phyloP scores from a whole-genome alignment of 2,888 invertebrate species.

The Teinopalpus imperialis region DNA sequence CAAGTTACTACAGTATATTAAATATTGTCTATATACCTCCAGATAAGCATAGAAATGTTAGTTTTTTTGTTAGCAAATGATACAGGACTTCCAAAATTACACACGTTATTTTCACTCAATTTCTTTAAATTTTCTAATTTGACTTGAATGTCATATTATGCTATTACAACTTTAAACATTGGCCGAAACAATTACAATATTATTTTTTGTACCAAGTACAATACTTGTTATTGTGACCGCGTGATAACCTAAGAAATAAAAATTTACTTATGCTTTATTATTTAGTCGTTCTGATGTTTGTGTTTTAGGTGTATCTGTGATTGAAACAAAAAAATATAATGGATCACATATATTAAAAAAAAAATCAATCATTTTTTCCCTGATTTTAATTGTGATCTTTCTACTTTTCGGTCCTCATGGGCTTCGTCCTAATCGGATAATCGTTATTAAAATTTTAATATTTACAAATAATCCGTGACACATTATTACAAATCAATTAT shows the following conservation, averaged over 20 bases:
- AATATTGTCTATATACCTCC: too few relatives aligned
- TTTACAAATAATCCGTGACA: conserved; percentile 42
- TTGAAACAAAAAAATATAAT: conserved; percentile 10
- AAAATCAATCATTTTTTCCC: too few relatives aligned
- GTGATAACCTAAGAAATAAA: conserved; percentile 16
- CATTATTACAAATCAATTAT: conserved; percentile 55
- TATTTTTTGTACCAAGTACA: background rate
- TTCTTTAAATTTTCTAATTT: conserved; percentile 2
- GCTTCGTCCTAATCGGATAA: conserved; percentile 1
- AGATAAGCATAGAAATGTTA: too few relatives aligned
- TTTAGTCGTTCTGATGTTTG: background rate
- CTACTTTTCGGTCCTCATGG: too few relatives aligned
- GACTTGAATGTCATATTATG: background rate
- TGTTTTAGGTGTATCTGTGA: conserved; percentile 1
- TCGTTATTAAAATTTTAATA: conserved; percentile 33
- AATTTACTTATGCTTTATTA: conserved; percentile 13
- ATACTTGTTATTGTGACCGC: conserved; percentile 18
- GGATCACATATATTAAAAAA: conserved; percentile 1
- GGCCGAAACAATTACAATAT: conserved; percentile 1
- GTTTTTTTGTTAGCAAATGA: too few relatives aligned
- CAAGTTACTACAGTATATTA: too few relatives aligned
- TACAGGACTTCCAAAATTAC: too few relatives aligned
- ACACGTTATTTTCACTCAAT: too few relatives aligned
- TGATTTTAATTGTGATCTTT: too few relatives aligned
- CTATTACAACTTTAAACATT: background rate